Conservation (phyloP, 2,888 invertebrate species). For the Mantis religiosa region DNA sequence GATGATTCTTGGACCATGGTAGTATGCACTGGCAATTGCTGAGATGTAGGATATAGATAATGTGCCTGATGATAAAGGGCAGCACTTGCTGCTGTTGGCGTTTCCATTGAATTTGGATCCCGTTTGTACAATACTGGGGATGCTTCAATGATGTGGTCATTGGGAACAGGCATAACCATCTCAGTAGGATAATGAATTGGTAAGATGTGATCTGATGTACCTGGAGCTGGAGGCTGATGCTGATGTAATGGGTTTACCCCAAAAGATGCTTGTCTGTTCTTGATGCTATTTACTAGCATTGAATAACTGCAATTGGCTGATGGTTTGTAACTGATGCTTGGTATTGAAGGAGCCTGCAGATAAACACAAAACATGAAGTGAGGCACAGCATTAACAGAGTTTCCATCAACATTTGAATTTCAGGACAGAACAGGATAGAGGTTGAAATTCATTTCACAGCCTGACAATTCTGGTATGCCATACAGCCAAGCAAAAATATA, state of each 20-base stretch:
- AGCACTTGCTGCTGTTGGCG: neutral
- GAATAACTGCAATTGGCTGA: conserved; percentile 85
- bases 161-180: neutral
- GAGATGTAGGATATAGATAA: neutral
- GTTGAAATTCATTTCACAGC: neutral
- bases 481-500: neutral
- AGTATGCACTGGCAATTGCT: neutral
- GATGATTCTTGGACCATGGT: neutral
- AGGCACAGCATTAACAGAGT: neutral
- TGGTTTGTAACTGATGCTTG: conserved; percentile 70
- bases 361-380: conserved; percentile 20
- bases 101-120: neutral
- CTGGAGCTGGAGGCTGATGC: conserved; percentile 8
- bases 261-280: conserved; percentile 52
- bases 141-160: conserved; percentile 22
- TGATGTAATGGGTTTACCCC: neutral
- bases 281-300: conserved; percentile 80
- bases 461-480: neutral
- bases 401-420: neutral
- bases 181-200: neutral
- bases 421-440: neutral
- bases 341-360: conserved; percentile 56
- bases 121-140: conserved; percentile 23
- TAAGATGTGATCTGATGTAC: neutral
- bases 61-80: neutral